Percentiles rank a stretch among this genome's conserved stretches.
Conservation (phyloP, 2,888 invertebrate genomes). For the Candidula unifasciata region DNA sequence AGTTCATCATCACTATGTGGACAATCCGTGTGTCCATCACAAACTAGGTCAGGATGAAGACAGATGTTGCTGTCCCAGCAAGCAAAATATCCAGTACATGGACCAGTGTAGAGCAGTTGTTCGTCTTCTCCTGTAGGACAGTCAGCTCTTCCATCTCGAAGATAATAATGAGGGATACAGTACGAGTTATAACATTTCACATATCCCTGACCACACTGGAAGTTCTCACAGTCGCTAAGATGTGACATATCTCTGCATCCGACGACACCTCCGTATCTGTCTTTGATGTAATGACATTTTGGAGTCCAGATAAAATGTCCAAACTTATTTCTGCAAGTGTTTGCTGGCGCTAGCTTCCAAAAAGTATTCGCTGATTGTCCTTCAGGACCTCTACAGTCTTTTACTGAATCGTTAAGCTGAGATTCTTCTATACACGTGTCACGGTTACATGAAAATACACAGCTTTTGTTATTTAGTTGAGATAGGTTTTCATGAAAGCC, state of each 20-base stretch:
- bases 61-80: neutral
- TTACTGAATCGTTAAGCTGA: neutral
- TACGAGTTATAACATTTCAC: slow-evolving; percentile 13
- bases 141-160: neutral
- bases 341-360: neutral
- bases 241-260: neutral
- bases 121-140: neutral
- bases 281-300: slow-evolving; percentile 11
- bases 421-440: neutral
- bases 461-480: neutral
- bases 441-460: slow-evolving; percentile 13
- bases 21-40: slow-evolving; percentile 12
- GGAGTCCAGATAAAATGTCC: neutral
- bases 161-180: slow-evolving; percentile 9
- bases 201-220: neutral
- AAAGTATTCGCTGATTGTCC: neutral
- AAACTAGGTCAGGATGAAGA: neutral
- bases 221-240: neutral
- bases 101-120: neutral
- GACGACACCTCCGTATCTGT: neutral
- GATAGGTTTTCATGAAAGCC: neutral
- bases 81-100: neutral
- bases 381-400: slow-evolving; percentile 12
- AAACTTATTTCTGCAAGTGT: neutral
- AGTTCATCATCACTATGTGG: slow-evolving; percentile 23